phyloP scores from a whole-genome alignment of 53 echinoderm and acorn worm genomes.

The Henricia sp. region DNA sequence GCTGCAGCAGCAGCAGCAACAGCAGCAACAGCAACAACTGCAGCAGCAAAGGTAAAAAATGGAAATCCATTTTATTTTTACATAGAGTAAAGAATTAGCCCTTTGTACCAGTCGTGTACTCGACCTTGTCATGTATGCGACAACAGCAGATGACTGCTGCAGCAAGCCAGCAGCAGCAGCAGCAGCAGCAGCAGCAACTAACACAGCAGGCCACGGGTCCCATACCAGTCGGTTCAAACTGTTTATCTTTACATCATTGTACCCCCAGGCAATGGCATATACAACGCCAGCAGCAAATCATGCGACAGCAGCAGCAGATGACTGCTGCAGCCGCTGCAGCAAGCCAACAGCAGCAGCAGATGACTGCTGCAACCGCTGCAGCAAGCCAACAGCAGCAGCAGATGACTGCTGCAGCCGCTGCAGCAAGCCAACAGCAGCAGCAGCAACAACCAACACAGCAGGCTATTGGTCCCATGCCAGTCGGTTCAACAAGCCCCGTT shows the following conservation, averaged over 20 bases:
- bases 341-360: constrained; percentile 56
- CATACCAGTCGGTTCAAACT: not conserved
- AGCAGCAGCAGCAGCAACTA: constrained; percentile 67
- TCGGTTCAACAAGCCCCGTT: constrained; percentile 29
- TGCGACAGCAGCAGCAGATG: constrained; percentile 60
- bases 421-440: constrained; percentile 57
- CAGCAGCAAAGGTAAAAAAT: constrained; percentile 52
- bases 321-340: constrained; percentile 20
- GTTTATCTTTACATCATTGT: no score
- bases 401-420: constrained; percentile 23
- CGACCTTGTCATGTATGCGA: no score
- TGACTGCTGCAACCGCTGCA: constrained; percentile 39
- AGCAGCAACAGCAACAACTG: constrained; percentile 68
- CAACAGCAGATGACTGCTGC: constrained; percentile 47
- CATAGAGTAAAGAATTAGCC: no score
- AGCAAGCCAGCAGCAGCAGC: constrained; percentile 17
- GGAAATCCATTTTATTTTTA: no score
- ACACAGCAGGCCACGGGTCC: not conserved
- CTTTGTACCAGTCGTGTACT: no score
- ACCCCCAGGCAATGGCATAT: constrained; percentile 57
- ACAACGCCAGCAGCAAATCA: constrained; percentile 64
- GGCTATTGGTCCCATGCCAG: not conserved
- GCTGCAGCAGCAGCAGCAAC: constrained; percentile 66
- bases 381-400: constrained; percentile 42
- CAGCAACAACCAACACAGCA: constrained; percentile 49